These are phyloP conservation scores for Iphiclides podalirius DNA, from an alignment of 2,888 invertebrate species.

Conservation along the genomic window DNA sequence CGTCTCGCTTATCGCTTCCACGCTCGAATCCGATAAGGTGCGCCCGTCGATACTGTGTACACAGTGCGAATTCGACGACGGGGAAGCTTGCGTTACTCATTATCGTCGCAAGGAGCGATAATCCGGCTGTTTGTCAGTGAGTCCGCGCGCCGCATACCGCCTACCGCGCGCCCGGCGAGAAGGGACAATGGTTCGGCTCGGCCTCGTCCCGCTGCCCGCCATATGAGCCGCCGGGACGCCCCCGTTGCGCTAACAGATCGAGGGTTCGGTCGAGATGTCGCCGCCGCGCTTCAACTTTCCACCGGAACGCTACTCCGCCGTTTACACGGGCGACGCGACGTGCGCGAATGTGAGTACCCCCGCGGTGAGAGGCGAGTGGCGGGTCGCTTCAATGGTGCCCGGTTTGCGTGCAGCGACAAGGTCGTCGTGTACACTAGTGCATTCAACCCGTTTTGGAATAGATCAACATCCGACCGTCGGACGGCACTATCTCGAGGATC, in stretches of 20 bases:
- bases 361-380: slow-evolving; percentile 38
- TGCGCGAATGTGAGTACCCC: slow-evolving; percentile 63
- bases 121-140: slow-evolving; percentile 50
- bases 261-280: slow-evolving; percentile 45
- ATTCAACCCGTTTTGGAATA: slow-evolving; percentile 60
- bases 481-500: slow-evolving; percentile 17
- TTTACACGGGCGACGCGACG: slow-evolving; percentile 56
- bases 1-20: slow-evolving; percentile 45
- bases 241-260: slow-evolving; percentile 18
- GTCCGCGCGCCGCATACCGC: slow-evolving; percentile 37
- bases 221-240: slow-evolving; percentile 32
- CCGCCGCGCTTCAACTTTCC: slow-evolving; percentile 62
- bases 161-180: slow-evolving; percentile 46
- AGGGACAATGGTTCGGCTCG: slow-evolving; percentile 51
- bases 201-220: slow-evolving; percentile 37
- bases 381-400: slow-evolving; percentile 48
- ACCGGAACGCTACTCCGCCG: slow-evolving; percentile 68
- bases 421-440: slow-evolving; percentile 53
- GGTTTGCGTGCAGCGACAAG: slow-evolving; percentile 52
- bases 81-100: slow-evolving; percentile 65
- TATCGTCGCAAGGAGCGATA: slow-evolving; percentile 60
- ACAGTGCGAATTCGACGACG: slow-evolving; percentile 45
- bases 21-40: slow-evolving; percentile 58
- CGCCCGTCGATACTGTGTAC: slow-evolving; percentile 43
- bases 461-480: slow-evolving; percentile 38